Evolutionary conservation across 2,113 vertebrate genomes (phyloP).

Genomic region (Hoplias malabaricus): DNA sequence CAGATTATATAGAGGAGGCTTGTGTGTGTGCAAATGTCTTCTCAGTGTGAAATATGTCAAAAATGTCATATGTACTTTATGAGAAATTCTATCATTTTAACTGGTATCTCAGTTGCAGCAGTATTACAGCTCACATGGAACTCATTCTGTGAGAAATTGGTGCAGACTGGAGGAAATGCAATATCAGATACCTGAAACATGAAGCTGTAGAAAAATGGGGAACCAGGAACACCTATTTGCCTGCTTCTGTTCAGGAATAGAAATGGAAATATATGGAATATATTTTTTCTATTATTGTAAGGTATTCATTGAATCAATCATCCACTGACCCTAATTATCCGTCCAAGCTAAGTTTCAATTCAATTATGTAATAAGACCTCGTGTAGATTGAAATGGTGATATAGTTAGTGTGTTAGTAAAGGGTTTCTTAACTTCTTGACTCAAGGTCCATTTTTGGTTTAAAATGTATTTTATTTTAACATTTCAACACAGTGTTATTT

Average conservation of each 20-base stretch:
- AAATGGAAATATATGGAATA: background rate
- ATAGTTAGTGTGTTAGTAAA: too few species aligned
- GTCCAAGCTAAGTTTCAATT: too few species aligned
- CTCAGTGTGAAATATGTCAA: conserved; percentile 7
- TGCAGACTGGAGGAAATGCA: background rate
- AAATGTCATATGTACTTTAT: conserved; percentile 7
- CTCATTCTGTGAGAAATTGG: background rate
- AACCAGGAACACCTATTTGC: background rate
- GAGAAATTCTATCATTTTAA: background rate
- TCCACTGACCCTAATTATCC: too few species aligned
- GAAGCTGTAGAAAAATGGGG: background rate
- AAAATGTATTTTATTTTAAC: too few species aligned
- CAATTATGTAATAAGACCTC: too few species aligned
- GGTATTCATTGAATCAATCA: too few species aligned
- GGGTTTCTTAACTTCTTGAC: too few species aligned
- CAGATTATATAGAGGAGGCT: background rate
- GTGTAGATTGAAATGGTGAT: too few species aligned
- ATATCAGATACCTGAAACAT: background rate
- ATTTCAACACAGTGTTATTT: too few species aligned
- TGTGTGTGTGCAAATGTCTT: conserved; percentile 16
- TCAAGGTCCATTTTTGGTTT: too few species aligned
- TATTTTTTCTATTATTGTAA: too few species aligned
- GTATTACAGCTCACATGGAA: background rate
- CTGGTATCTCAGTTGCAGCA: background rate
- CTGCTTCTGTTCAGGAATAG: background rate